Percentiles rank a stretch among this genome's conserved stretches.
Conservation (phyloP, 2,113 vertebrate genomes). For the Phasianus colchicus region DNA sequence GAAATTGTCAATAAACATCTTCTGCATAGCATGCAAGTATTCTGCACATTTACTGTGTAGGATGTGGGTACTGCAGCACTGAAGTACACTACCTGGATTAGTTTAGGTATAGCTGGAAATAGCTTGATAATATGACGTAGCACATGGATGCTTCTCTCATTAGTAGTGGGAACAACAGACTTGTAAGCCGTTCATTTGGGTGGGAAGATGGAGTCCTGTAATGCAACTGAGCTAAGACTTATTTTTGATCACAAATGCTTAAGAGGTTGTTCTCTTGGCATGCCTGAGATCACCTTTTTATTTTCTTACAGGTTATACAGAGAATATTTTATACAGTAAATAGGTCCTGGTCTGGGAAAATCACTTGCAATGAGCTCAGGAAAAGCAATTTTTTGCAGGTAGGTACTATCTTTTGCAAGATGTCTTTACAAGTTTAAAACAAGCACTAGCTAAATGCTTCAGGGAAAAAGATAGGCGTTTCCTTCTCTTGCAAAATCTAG, state of each 20-base stretch:
- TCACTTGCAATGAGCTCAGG: slow-evolving; percentile 89
- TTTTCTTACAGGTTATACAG: slow-evolving; percentile 88
- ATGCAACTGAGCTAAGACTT: not conserved
- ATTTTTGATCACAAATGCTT: not conserved
- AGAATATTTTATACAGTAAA: slow-evolving; percentile 97
- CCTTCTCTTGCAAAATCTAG: not conserved
- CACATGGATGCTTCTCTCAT: no score
- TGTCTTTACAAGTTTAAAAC: not conserved
- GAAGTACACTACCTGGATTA: not conserved
- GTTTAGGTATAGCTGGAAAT: not conserved
- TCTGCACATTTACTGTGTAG: not conserved
- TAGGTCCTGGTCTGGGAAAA: slow-evolving; percentile 93
- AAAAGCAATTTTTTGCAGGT: slow-evolving; percentile 96
- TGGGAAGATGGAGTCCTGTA: not conserved
- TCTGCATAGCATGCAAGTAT: not conserved
- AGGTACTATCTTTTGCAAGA: not conserved
- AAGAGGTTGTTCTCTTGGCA: not conserved
- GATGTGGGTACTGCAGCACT: not conserved
- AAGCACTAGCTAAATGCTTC: not conserved
- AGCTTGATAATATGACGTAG: not conserved
- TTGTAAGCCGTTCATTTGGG: no score
- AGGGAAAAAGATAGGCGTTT: not conserved
- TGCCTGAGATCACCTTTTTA: not conserved
- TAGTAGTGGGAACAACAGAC: not conserved
- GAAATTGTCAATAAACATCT: not conserved